Evolutionary conservation across 2,113 vertebrate genomes (phyloP).

Genomic region (Spizaetus ornatus): DNA sequence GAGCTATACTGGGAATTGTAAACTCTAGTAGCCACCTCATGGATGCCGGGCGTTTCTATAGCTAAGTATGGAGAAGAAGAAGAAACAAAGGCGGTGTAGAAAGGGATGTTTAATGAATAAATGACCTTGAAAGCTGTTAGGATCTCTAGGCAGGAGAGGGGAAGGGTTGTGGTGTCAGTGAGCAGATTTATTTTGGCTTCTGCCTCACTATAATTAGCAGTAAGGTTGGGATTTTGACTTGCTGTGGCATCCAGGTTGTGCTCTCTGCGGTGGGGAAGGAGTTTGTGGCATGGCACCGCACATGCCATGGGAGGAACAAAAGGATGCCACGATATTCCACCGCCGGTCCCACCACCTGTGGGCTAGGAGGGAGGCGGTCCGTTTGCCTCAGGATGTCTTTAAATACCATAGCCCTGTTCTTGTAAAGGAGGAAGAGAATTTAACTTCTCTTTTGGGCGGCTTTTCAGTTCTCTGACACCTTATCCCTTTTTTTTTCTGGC

Average conservation of each 20-base stretch:
- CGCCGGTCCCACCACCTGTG: fast-evolving
- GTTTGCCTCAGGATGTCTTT: fast-evolving
- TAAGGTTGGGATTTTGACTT: neutral
- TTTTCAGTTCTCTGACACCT: neutral
- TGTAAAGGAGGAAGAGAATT: neutral
- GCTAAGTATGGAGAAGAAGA: neutral
- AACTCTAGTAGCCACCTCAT: neutral
- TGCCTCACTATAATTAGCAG: neutral
- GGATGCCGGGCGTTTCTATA: neutral
- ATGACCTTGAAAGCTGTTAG: neutral
- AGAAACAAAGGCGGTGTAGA: neutral
- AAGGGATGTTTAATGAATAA: neutral
- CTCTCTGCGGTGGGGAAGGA: neutral
- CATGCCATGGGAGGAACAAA: neutral
- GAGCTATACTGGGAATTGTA: neutral
- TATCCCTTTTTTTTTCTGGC: neutral
- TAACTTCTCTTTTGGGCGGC: neutral
- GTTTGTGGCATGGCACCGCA: neutral
- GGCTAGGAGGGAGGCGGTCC: neutral
- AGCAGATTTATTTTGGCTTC: neutral
- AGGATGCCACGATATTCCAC: neutral
- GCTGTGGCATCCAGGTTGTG: neutral
- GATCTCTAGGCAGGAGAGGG: neutral
- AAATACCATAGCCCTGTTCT: neutral
- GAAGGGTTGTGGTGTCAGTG: neutral